phyloP scores from a whole-genome alignment of 2,888 invertebrate species.

The Lottia gigantea region DNA sequence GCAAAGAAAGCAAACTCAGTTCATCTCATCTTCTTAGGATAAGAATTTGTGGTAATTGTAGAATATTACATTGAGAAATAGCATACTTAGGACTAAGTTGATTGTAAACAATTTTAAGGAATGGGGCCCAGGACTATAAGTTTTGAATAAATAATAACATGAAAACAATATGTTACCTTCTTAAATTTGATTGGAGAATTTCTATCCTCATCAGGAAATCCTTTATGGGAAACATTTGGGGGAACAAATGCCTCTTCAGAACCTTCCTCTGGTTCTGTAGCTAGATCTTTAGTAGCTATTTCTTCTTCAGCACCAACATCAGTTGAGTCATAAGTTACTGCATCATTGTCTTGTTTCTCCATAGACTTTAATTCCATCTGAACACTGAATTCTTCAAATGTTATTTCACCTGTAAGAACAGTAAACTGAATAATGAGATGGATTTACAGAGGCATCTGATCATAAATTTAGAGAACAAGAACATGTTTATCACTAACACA shows the following conservation, averaged over 20 bases:
- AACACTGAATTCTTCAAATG: constrained; percentile 47
- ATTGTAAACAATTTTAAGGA: too few relatives aligned
- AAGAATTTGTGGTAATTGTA: too few relatives aligned
- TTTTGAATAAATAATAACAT: background rate
- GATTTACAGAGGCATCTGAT: too few relatives aligned
- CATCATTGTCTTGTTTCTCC: constrained; percentile 19
- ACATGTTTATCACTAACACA: background rate
- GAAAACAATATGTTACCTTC: constrained; percentile 12
- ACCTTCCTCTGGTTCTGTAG: constrained; percentile 18
- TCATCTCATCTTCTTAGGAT: too few relatives aligned
- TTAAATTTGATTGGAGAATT: constrained; percentile 8
- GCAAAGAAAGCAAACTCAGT: too few relatives aligned
- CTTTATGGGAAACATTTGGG: constrained; percentile 13
- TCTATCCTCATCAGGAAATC: constrained; percentile 10
- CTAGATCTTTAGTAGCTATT: constrained; percentile 13
- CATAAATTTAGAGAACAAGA: background rate
- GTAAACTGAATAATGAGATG: background rate
- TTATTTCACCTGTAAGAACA: constrained; percentile 40
- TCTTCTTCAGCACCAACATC: constrained; percentile 21
- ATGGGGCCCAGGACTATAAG: too few relatives aligned
- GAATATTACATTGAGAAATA: too few relatives aligned
- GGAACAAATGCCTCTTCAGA: constrained; percentile 15
- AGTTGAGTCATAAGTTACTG: constrained; percentile 11
- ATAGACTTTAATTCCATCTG: constrained; percentile 36
- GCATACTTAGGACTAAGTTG: too few relatives aligned